A percentile compares a stretch with the other conserved stretches of the same genome.
These are phyloP conservation scores for Acleris emargana DNA, from an alignment of 2,888 invertebrate genomes.

Conservation along the genomic window DNA sequence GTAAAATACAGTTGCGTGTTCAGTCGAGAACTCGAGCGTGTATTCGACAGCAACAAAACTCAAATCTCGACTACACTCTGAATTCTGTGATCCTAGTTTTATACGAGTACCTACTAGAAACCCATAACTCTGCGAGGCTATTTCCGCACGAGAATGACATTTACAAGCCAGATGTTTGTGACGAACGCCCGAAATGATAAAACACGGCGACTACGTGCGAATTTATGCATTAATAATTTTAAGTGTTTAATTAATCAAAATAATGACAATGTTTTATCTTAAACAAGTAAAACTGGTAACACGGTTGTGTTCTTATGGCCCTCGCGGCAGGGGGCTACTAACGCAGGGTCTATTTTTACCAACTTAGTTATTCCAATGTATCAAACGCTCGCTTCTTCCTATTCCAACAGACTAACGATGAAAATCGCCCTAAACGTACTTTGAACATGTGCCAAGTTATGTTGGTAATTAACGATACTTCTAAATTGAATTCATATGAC, in stretches of 20 bases:
- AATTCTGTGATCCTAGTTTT: no score
- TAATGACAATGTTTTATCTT: constrained; percentile 17
- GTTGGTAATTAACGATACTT: constrained; percentile 33
- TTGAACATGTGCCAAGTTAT: neutral
- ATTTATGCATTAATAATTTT: constrained; percentile 25
- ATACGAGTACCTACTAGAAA: no score
- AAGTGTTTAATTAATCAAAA: constrained; percentile 20
- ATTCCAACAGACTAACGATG: constrained; percentile 2
- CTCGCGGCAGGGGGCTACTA: constrained; percentile 49
- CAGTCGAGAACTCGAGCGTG: no score
- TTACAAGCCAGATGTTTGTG: neutral
- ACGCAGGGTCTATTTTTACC: constrained; percentile 37
- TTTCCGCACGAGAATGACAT: no score
- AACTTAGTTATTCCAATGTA: constrained; percentile 23
- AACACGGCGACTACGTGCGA: constrained; percentile 4
- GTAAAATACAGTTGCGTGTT: no score
- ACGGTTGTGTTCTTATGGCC: constrained; percentile 45
- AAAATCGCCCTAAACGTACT: neutral
- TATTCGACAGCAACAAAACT: no score
- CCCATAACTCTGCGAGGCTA: no score
- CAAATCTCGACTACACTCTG: no score
- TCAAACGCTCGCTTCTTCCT: constrained; percentile 31
- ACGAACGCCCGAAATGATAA: neutral
- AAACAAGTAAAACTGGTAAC: constrained; percentile 35
- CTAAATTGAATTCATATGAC: constrained; percentile 47